Percentiles rank a stretch among this genome's conserved stretches.
phyloP scores from a whole-genome alignment of 2,113 vertebrate genomes.

The Antidorcas marsupialis region DNA sequence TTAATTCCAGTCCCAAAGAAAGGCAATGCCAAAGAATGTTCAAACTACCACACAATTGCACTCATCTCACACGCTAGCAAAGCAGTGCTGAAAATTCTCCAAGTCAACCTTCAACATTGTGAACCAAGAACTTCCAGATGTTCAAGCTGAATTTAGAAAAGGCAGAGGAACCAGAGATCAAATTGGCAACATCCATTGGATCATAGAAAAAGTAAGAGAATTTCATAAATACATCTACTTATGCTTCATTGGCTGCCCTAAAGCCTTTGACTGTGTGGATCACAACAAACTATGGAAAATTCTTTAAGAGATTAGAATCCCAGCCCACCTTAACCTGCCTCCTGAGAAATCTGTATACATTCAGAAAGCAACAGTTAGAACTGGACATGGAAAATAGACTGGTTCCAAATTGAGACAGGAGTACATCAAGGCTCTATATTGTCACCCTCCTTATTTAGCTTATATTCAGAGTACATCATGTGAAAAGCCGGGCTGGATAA shows the following conservation, averaged over 20 bases:
- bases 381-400: fast-evolving
- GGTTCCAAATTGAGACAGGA: neutral
- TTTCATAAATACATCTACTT: neutral
- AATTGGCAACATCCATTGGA: neutral
- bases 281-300: neutral
- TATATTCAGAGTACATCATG: neutral
- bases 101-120: neutral
- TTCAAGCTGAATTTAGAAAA: neutral
- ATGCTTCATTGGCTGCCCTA: neutral
- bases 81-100: neutral
- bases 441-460: neutral
- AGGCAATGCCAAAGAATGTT: neutral
- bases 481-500: neutral
- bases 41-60: neutral
- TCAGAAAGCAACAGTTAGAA: neutral
- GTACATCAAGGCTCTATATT: neutral
- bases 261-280: neutral
- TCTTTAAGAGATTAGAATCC: neutral
- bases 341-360: neutral
- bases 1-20: neutral
- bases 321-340: neutral
- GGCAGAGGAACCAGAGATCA: neutral
- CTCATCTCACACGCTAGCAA: neutral
- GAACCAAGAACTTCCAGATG: neutral
- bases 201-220: neutral